A percentile compares a stretch with the other conserved stretches of the same genome.
Evolutionary conservation across 2,113 vertebrate genomes (phyloP).

Genomic region (Sander vitreus): DNA sequence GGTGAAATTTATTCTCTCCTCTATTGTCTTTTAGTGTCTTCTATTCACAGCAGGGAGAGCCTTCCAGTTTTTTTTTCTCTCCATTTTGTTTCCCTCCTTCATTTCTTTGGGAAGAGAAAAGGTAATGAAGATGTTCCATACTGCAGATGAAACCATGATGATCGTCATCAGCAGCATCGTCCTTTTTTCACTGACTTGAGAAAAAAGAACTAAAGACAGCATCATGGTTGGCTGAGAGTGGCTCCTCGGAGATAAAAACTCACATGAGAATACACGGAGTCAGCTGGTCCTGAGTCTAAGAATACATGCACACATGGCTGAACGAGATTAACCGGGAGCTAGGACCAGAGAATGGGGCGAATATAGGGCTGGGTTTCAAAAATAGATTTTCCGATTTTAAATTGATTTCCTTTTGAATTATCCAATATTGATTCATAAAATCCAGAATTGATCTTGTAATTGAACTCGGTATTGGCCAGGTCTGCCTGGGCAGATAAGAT

Average conservation of each 20-base stretch:
- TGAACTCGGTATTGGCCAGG: too few species aligned
- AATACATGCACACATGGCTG: too few species aligned
- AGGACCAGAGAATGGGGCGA: too few species aligned
- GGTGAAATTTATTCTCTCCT: conserved; percentile 56
- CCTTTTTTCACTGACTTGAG: background rate
- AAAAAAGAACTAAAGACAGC: background rate
- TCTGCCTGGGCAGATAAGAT: too few species aligned
- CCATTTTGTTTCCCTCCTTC: conserved; percentile 34
- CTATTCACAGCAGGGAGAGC: conserved; percentile 31
- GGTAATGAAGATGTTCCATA: conserved; percentile 51
- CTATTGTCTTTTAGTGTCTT: conserved; percentile 53
- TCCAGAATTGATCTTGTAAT: too few species aligned
- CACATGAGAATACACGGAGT: background rate
- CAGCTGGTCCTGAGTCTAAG: too few species aligned
- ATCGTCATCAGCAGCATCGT: conserved; percentile 7
- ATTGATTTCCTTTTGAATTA: too few species aligned
- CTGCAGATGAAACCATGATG: conserved; percentile 33
- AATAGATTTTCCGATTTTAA: too few species aligned
- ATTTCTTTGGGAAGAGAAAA: conserved; percentile 38
- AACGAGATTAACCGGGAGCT: too few species aligned
- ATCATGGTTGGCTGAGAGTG: background rate
- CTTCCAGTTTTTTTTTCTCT: conserved; percentile 20
- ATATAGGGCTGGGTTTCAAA: too few species aligned
- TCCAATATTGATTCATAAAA: too few species aligned
- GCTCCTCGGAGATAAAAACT: conserved; percentile 8